These are phyloP conservation scores for Saccostrea cuccullata DNA, from an alignment of 1,140 invertebrate genomes.

Conservation along the genomic window DNA sequence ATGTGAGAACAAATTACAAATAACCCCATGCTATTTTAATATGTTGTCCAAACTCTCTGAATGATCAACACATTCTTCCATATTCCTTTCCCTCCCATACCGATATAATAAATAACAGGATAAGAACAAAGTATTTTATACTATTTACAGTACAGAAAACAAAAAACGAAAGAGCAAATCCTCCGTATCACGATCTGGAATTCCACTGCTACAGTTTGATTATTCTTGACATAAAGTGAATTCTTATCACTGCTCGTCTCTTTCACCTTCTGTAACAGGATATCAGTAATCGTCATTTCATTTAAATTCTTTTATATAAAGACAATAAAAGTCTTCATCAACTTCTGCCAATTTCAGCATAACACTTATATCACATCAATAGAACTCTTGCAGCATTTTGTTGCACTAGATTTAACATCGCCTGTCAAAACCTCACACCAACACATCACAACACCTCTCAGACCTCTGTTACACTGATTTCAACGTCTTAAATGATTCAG, in stretches of 20 bases:
- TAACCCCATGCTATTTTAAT: neutral
- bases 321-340: no score
- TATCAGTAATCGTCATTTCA: neutral
- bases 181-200: neutral
- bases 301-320: no score
- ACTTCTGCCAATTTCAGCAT: no score
- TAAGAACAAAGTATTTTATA: constrained; percentile 1
- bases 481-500: neutral
- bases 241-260: neutral
- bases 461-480: neutral
- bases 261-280: neutral
- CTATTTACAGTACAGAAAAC: constrained; percentile 3
- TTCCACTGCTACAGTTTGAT: neutral
- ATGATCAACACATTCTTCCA: neutral
- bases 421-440: neutral
- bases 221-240: neutral
- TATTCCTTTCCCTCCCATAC: neutral
- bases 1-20: constrained; percentile 6
- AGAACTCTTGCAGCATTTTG: neutral
- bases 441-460: neutral
- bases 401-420: neutral
- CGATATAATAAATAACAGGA: constrained; percentile 10
- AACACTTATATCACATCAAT: no score
- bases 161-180: neutral
- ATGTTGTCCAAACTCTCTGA: neutral